Evolutionary conservation across 2,888 invertebrate species (phyloP), one percentile per base, ranked within the genome.

Genomic region (Alloplasta piceator): DNA sequence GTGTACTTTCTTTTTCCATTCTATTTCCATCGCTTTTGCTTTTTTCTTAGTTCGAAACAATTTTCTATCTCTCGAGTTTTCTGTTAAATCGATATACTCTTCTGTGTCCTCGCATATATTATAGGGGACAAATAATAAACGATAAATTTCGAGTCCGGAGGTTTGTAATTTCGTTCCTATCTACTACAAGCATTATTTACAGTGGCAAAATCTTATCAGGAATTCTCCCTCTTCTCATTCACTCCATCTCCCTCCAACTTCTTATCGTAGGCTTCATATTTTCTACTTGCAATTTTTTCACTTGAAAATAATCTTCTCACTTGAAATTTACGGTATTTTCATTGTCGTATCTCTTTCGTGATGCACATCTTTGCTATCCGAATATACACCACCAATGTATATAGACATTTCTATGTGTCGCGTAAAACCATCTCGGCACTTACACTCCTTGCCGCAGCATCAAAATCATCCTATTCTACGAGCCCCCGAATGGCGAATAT

Each of bases 141-240:
- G 36, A 41, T 43, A 52, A 78, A 73, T 63, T 26, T 71, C 26
- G 60, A 72, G 60, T 73, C 58, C 41, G 48, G 73, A 79, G 78
- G 83, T 75, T 84, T 86, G 89, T 87, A 89, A 88, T 89, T 89
- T 90, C 89, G 86, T 88, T 89, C 88, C 83, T 84, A n/a, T 73
- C 78, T 83, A 71, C 84, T 86, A 83, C 81, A 72, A n/a, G 79
- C 83, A n/a, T n/a, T 85, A 70, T 80, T 83, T 81, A 75, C 82
- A 77, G 85, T 85, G 84, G 86, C 81, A 85, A 85, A 89, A 88
- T 87, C 87, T 90, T 88, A 90, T 91, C 89, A 89, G 84, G 85
- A 90, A 90, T 90, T 90, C 87, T 88, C 81, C 67, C 80, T 82
- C 79, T 78, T 84, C 26, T 61, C 56, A 26, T 26, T 26, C 26